Conservation (phyloP, 2,113 vertebrate genomes). For the Pomatorhinus ruficollis region DNA sequence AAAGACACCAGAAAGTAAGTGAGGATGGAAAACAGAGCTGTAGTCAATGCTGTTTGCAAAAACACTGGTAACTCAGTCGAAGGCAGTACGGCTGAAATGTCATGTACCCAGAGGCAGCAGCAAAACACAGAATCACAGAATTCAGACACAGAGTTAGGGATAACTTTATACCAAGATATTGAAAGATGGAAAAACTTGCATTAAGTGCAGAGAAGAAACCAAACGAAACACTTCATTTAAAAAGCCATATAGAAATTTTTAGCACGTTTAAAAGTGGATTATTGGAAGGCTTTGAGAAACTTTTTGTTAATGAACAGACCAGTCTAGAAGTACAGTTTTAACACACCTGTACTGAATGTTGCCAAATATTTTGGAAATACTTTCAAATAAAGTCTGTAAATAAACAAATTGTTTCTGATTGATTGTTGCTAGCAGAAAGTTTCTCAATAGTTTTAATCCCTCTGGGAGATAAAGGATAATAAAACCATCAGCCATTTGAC, state of each 20-base stretch:
- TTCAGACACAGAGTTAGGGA: neutral
- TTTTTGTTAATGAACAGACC: neutral
- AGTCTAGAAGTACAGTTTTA: neutral
- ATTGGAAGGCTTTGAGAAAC: neutral
- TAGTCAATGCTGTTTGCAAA: neutral
- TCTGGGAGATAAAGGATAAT: neutral
- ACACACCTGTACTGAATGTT: constrained; percentile 1
- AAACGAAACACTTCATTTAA: neutral
- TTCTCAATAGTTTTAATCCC: neutral
- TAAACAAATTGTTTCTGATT: neutral
- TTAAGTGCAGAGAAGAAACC: constrained; percentile 12
- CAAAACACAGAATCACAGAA: neutral
- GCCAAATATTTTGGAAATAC: constrained; percentile 1
- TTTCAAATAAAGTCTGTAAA: constrained; percentile 12
- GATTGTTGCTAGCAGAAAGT: neutral
- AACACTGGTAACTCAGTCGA: neutral
- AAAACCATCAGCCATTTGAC: neutral
- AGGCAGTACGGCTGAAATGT: neutral
- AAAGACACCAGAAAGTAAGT: neutral
- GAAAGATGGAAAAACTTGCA: constrained; percentile 19
- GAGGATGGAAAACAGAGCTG: neutral
- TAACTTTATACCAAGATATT: neutral
- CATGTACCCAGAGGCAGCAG: neutral
- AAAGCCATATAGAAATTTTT: neutral
- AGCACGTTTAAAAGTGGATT: neutral